Conservation (phyloP, 2,888 invertebrate species). For the Eupithecia subfuscata region DNA sequence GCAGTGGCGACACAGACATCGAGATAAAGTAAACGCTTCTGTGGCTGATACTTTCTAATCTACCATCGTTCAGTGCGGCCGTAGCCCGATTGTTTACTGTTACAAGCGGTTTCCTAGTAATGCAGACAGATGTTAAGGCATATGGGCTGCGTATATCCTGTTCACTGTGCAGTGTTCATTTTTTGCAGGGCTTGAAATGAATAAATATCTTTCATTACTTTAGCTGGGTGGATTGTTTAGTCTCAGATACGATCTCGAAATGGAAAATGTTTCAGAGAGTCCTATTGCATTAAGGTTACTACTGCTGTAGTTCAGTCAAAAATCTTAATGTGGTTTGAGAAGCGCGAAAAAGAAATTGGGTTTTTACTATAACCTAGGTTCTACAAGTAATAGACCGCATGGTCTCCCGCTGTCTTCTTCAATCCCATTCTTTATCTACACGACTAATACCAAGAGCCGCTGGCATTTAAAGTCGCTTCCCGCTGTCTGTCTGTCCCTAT, state of each 20-base stretch:
- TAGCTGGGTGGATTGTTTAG: not conserved
- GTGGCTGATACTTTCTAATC: not conserved
- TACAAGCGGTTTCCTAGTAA: constrained; percentile 26
- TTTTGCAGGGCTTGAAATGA: not conserved
- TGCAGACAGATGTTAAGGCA: constrained; percentile 28
- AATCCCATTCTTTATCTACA: no score
- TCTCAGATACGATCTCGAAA: not conserved
- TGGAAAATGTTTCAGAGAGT: not conserved
- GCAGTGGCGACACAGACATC: no score
- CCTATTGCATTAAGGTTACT: no score
- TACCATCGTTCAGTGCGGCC: not conserved
- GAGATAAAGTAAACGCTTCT: not conserved
- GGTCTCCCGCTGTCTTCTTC: no score
- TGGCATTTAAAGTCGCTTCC: no score
- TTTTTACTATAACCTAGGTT: no score
- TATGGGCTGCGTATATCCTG: constrained; percentile 24
- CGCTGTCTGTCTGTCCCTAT: no score
- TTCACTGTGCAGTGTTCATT: constrained; percentile 16
- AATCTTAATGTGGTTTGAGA: no score
- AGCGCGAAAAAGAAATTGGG: no score
- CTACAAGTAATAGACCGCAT: no score
- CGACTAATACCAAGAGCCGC: no score
- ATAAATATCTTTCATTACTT: not conserved
- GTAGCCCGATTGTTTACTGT: constrained; percentile 20
- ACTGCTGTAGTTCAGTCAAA: no score